Evolutionary conservation across 1,140 invertebrate genomes (phyloP).

Genomic region (Drosophila novamexicana): DNA sequence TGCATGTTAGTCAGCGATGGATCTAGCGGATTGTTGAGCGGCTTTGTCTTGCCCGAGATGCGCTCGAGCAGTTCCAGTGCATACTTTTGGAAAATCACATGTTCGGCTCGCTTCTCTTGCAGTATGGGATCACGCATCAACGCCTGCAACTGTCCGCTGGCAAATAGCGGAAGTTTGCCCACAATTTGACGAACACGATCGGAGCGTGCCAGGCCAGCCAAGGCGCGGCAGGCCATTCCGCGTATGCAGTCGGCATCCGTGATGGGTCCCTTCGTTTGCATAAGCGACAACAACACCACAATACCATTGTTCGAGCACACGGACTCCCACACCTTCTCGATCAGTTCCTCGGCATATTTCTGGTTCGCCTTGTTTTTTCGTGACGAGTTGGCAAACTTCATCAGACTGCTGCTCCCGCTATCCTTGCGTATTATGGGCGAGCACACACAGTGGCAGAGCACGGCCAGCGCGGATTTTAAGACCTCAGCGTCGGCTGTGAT

Average conservation of each 20-base stretch:
- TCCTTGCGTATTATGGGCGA: conserved; percentile 91
- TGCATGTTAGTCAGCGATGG: conserved; percentile 94
- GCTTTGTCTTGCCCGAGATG: conserved; percentile 96
- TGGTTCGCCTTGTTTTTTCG: conserved; percentile 90
- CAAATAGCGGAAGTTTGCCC: conserved; percentile 97
- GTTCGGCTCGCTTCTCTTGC: conserved; percentile 97
- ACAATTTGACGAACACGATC: conserved; percentile 97
- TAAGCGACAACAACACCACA: conserved; percentile 93
- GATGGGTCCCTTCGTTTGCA: conserved; percentile 96
- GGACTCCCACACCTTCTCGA: conserved; percentile 96
- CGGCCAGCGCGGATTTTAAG: conserved; percentile 93
- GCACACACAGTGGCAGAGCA: conserved; percentile 97
- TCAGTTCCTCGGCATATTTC: conserved; percentile 92
- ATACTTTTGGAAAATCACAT: conserved; percentile 98
- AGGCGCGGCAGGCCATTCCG: conserved; percentile 94
- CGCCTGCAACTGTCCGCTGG: conserved; percentile 95
- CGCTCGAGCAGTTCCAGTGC: conserved; percentile 95
- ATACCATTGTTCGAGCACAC: conserved; percentile 97
- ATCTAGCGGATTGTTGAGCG: conserved; percentile 91
- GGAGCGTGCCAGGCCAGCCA: conserved; percentile 95
- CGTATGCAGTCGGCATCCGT: conserved; percentile 98
- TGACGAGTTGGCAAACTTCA: conserved; percentile 85
- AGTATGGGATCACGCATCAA: conserved; percentile 98
- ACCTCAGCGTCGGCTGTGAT: conserved; percentile 95
- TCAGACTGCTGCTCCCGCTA: conserved; percentile 85